Conservation (phyloP, 2,888 invertebrate genomes). For the Stomorhina lunata region DNA sequence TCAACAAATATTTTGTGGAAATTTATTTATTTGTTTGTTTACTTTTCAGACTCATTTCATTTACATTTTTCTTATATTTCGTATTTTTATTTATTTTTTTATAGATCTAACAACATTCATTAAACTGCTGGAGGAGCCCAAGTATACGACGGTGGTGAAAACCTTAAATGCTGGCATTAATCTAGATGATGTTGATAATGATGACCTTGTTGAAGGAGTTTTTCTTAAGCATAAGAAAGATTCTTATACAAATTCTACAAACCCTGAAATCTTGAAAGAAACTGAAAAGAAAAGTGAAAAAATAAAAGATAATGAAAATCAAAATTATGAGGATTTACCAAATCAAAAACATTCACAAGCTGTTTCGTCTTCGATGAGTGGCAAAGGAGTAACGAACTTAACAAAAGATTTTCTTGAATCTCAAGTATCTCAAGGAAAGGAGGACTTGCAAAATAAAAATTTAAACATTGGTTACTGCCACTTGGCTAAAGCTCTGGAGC, state of each 20-base stretch:
- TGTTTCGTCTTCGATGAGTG: background rate
- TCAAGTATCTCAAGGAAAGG: slow-evolving; percentile 23
- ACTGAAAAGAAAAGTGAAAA: slow-evolving; percentile 8
- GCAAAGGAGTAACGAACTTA: background rate
- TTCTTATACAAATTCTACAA: background rate
- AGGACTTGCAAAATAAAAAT: slow-evolving; percentile 37
- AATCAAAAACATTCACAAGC: slow-evolving; percentile 40
- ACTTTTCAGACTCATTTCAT: no score
- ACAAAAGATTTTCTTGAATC: background rate
- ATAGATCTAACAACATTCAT: slow-evolving; percentile 79
- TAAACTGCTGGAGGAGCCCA: slow-evolving; percentile 77
- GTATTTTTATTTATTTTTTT: slow-evolving; percentile 35
- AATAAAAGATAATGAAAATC: slow-evolving; percentile 24
- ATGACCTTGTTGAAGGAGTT: slow-evolving; percentile 70
- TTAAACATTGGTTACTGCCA: slow-evolving; percentile 75
- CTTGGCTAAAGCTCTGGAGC: slow-evolving; percentile 76
- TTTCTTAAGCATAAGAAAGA: slow-evolving; percentile 32
- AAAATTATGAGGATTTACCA: slow-evolving; percentile 43
- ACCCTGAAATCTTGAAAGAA: slow-evolving; percentile 26
- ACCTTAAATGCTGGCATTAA: slow-evolving; percentile 77
- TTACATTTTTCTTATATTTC: background rate
- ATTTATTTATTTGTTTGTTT: slow-evolving; percentile 6
- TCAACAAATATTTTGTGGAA: slow-evolving; percentile 1
- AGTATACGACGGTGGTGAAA: slow-evolving; percentile 78
- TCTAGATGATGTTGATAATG: slow-evolving; percentile 68